Conservation (phyloP, 2,888 invertebrate genomes). For the Scaptomyza parva region DNA sequence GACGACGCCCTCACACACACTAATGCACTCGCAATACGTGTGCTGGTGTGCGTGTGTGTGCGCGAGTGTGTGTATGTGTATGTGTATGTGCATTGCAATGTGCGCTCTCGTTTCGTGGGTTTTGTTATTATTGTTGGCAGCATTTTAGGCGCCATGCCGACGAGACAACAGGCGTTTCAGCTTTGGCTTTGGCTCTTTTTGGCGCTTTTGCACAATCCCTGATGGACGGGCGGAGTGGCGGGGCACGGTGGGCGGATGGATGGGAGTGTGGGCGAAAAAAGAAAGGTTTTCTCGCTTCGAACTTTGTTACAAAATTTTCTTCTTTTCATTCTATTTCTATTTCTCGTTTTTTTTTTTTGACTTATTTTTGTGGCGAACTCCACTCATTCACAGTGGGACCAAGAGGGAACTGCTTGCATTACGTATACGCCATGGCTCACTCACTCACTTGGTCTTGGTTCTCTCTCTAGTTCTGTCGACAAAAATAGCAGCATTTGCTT, state of each 20-base stretch:
- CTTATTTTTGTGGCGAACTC: slow-evolving; percentile 71
- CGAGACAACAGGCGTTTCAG: slow-evolving; percentile 80
- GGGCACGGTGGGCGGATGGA: neutral
- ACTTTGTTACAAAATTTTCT: slow-evolving; percentile 67
- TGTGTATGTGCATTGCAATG: slow-evolving; percentile 45
- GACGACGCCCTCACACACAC: slow-evolving; percentile 60
- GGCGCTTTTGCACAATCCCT: slow-evolving; percentile 26
- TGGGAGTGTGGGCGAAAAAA: slow-evolving; percentile 51
- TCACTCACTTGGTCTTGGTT: slow-evolving; percentile 3
- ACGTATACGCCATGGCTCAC: slow-evolving; percentile 51
- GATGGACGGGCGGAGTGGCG: slow-evolving; percentile 24
- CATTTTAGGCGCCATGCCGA: slow-evolving; percentile 77
- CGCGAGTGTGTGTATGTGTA: slow-evolving; percentile 24
- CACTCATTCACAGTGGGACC: slow-evolving; percentile 41
- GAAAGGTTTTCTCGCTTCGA: slow-evolving; percentile 64
- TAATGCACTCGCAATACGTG: slow-evolving; percentile 16
- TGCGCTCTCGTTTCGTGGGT: slow-evolving; percentile 74
- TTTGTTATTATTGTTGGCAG: slow-evolving; percentile 79
- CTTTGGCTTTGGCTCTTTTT: slow-evolving; percentile 46
- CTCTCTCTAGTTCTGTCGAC: slow-evolving; percentile 31
- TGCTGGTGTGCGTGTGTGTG: slow-evolving; percentile 16
- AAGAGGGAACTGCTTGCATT: slow-evolving; percentile 45
- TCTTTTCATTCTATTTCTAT: too few species aligned
- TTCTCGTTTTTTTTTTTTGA: slow-evolving; percentile 25
- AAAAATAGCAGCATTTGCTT: slow-evolving; percentile 70